These are phyloP conservation scores for Tineola bisselliella DNA, from an alignment of 2,888 invertebrate genomes.

Conservation along the genomic window DNA sequence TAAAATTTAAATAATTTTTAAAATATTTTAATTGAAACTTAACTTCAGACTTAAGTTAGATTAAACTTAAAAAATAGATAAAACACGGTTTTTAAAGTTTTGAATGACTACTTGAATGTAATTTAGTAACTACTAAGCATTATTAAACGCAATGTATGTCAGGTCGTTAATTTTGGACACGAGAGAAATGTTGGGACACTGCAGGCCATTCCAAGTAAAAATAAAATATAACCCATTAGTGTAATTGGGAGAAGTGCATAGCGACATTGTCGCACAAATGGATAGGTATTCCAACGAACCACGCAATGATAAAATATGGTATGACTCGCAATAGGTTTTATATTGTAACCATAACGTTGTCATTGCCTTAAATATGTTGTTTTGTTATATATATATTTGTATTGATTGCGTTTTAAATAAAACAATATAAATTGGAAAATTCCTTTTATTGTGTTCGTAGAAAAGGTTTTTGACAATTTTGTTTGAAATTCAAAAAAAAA, in stretches of 20 bases:
- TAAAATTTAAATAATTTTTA: too few species aligned
- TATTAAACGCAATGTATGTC: not conserved
- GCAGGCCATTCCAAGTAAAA: constrained; percentile 6
- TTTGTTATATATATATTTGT: not conserved
- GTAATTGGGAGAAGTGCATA: constrained; percentile 10
- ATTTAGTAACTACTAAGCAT: not conserved
- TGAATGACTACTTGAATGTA: not conserved
- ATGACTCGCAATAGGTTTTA: not conserved
- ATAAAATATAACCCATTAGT: constrained; percentile 11
- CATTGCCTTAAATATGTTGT: not conserved
- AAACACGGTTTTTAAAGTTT: not conserved
- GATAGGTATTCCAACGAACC: not conserved
- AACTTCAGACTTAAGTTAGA: too few species aligned
- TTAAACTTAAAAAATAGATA: too few species aligned
- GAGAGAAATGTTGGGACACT: not conserved
- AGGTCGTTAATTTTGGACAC: constrained; percentile 4
- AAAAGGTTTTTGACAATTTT: not conserved
- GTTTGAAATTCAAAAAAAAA: not conserved
- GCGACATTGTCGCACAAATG: constrained; percentile 3
- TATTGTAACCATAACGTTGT: not conserved
- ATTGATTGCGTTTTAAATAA: not conserved
- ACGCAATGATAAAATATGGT: not conserved
- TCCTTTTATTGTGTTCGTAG: not conserved
- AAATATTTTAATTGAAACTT: too few species aligned
- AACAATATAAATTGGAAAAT: not conserved